Evolutionary conservation across 2,113 vertebrate genomes (phyloP).

Genomic region (Planiliza haematocheilus): DNA sequence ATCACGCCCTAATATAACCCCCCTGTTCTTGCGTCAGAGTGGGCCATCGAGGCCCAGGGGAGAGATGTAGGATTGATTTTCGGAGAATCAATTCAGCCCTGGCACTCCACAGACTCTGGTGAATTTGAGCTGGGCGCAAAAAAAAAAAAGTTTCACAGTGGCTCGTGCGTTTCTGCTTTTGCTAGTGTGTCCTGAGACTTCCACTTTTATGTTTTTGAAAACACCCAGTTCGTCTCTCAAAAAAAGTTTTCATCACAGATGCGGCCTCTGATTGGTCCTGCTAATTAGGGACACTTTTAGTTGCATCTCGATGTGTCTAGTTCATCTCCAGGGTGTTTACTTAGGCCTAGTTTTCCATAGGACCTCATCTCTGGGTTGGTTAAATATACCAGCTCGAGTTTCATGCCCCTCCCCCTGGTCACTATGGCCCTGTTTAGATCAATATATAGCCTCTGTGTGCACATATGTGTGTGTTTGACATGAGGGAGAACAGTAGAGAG

Average conservation of each 20-base stretch:
- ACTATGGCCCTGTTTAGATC: constrained; percentile 75
- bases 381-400: constrained; percentile 69
- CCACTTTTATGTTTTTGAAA: constrained; percentile 42
- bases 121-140: constrained; percentile 52
- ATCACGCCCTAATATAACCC: constrained; percentile 70
- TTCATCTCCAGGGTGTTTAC: constrained; percentile 52
- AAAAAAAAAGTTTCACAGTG: constrained; percentile 42
- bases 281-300: constrained; percentile 55
- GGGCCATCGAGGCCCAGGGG: constrained; percentile 68
- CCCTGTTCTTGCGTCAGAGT: constrained; percentile 69
- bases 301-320: constrained; percentile 30
- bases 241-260: constrained; percentile 33
- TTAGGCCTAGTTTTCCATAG: constrained; percentile 65
- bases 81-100: constrained; percentile 70
- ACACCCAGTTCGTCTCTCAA: constrained; percentile 30
- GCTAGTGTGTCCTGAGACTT: constrained; percentile 19
- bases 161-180: constrained; percentile 24
- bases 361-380: constrained; percentile 65
- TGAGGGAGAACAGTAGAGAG: constrained; percentile 70
- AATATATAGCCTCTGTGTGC: constrained; percentile 68
- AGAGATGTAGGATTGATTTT: constrained; percentile 74
- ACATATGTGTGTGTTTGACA: constrained; percentile 45
- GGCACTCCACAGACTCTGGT: constrained; percentile 48
- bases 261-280: constrained; percentile 54
- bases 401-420: constrained; percentile 67